Percentiles rank a stretch among this genome's conserved stretches.
Evolutionary conservation across 1,140 invertebrate genomes (phyloP).

Genomic region (Uloborus diversus): DNA sequence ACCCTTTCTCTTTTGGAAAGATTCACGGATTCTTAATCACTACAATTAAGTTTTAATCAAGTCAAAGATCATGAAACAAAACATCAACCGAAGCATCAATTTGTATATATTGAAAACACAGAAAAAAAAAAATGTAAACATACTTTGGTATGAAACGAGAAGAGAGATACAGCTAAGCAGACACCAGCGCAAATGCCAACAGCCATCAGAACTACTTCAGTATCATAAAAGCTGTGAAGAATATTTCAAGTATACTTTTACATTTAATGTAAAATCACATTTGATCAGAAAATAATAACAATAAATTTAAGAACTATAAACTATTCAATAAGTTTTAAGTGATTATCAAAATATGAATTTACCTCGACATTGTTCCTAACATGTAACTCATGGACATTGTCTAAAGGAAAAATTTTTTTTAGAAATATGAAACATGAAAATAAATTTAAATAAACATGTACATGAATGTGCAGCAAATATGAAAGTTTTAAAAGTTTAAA

Average conservation of each 20-base stretch:
- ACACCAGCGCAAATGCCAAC: constrained; percentile 60
- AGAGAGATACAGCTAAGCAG: constrained; percentile 45
- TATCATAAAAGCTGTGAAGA: constrained; percentile 67
- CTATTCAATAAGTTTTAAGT: background rate
- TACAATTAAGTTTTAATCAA: no score
- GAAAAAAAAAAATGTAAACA: no score
- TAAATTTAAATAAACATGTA: constrained; percentile 27
- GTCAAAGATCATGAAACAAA: no score
- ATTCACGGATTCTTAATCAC: no score
- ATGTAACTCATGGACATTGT: constrained; percentile 44
- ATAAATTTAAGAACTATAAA: background rate
- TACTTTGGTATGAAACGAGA: constrained; percentile 55
- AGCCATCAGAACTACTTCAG: constrained; percentile 69
- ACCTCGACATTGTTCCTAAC: constrained; percentile 53
- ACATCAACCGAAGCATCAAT: no score
- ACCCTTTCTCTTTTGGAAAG: no score
- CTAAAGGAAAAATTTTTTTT: constrained; percentile 27
- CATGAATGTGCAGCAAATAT: no score
- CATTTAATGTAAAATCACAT: constrained; percentile 57
- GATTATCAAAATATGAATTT: background rate
- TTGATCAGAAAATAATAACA: background rate
- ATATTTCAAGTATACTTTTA: constrained; percentile 68
- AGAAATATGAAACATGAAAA: constrained; percentile 47
- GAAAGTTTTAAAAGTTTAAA: no score
- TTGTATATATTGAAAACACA: no score